These are phyloP conservation scores for Perithous albicinctus DNA, from an alignment of 2,888 invertebrate genomes.

Conservation along the genomic window DNA sequence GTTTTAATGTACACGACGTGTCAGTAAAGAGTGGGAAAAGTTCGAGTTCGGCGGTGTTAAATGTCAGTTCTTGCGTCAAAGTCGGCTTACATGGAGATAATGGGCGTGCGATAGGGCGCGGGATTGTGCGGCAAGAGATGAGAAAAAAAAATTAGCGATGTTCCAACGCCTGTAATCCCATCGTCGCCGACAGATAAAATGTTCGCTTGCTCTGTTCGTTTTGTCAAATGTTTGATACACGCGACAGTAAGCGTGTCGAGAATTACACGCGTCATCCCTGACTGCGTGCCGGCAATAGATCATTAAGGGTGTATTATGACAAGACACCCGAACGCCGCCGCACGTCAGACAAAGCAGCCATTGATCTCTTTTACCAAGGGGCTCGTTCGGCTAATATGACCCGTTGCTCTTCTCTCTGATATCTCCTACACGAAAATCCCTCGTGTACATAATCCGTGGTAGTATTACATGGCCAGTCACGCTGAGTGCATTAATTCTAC, in stretches of 20 bases:
- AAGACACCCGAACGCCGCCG: conserved; percentile 76
- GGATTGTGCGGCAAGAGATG: conserved; percentile 22
- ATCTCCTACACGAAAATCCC: conserved; percentile 57
- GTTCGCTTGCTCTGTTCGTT: conserved; percentile 33
- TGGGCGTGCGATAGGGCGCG: conserved; percentile 32
- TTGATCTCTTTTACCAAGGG: conserved; percentile 70
- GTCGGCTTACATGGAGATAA: conserved; percentile 72
- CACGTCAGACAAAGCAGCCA: conserved; percentile 66
- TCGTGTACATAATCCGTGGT: conserved; percentile 63
- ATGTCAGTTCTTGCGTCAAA: not conserved
- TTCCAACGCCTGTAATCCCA: conserved; percentile 77
- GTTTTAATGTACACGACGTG: too few species aligned
- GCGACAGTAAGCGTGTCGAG: conserved; percentile 81
- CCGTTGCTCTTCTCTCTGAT: conserved; percentile 28
- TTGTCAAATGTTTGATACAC: conserved; percentile 79
- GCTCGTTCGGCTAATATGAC: conserved; percentile 52
- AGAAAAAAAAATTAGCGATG: conserved; percentile 80
- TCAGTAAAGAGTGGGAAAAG: not conserved
- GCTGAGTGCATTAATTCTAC: conserved; percentile 53
- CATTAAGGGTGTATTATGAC: conserved; percentile 83
- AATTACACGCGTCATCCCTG: conserved; percentile 79
- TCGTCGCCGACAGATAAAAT: conserved; percentile 68
- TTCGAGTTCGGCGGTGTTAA: conserved; percentile 20
- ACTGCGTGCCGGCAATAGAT: conserved; percentile 79
- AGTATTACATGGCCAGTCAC: conserved; percentile 61